These are phyloP conservation scores for Clarias gariepinus DNA, from an alignment of 2,113 vertebrate genomes.

Conservation along the genomic window DNA sequence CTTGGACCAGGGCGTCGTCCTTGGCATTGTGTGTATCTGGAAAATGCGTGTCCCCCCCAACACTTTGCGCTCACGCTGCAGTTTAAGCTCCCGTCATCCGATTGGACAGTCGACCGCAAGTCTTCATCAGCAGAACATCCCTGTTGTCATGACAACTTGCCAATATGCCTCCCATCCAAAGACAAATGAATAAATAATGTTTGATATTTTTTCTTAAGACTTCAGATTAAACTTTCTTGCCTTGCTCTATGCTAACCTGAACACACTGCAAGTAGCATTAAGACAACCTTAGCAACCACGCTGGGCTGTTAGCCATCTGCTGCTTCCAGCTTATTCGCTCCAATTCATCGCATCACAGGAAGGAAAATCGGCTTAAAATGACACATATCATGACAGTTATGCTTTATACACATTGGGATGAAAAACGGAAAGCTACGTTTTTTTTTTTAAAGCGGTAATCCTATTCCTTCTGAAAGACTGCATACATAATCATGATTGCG, in stretches of 20 bases:
- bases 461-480: slow-evolving; percentile 41
- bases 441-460: slow-evolving; percentile 31
- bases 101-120: slow-evolving; percentile 94
- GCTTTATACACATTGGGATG: background rate
- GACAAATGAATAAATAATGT: background rate
- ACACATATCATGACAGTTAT: slow-evolving; percentile 53
- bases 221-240: slow-evolving; percentile 73
- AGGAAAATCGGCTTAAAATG: slow-evolving; percentile 65
- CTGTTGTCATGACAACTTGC: slow-evolving; percentile 99
- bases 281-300: slow-evolving; percentile 34
- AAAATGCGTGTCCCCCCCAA: slow-evolving; percentile 89
- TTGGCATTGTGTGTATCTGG: slow-evolving; percentile 92
- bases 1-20: slow-evolving; percentile 88
- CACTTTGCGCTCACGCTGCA: slow-evolving; percentile 91
- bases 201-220: slow-evolving; percentile 67
- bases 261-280: slow-evolving; percentile 37
- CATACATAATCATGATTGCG: slow-evolving; percentile 14
- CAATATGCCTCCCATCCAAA: slow-evolving; percentile 73
- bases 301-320: slow-evolving; percentile 61
- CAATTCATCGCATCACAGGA: slow-evolving; percentile 65
- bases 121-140: slow-evolving; percentile 98
- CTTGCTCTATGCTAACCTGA: slow-evolving; percentile 61
- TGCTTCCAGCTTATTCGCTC: slow-evolving; percentile 58
- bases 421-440: slow-evolving; percentile 8
- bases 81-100: slow-evolving; percentile 95